phyloP scores from a whole-genome alignment of 2,888 invertebrate species.

The Petrolisthes manimaculis region DNA sequence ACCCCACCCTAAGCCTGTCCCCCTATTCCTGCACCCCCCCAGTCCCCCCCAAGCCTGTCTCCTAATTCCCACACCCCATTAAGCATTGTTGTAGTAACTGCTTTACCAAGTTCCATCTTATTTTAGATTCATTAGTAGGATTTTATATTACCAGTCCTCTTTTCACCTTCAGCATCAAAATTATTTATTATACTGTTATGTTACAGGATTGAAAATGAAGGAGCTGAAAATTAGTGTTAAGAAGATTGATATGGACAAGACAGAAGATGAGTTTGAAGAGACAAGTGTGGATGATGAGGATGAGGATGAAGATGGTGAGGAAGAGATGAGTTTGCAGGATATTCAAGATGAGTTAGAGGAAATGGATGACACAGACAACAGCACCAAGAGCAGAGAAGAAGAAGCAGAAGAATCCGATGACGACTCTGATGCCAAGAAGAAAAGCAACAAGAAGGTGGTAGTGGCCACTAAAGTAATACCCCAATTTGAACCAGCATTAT shows the following conservation, averaged over 20 bases:
- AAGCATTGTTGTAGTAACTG: too few species aligned
- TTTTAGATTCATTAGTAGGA: too few species aligned
- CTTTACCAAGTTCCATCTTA: too few species aligned
- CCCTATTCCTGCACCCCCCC: too few species aligned
- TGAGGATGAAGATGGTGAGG: not conserved
- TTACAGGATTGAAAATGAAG: conserved; percentile 38
- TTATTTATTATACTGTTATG: not conserved
- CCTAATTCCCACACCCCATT: too few species aligned
- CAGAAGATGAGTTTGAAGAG: not conserved
- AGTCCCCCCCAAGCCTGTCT: too few species aligned
- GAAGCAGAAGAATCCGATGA: not conserved
- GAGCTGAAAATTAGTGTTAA: conserved; percentile 31
- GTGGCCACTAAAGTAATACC: conserved; percentile 30
- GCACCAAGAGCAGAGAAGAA: not conserved
- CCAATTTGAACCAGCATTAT: conserved; percentile 43
- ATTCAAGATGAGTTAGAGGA: not conserved
- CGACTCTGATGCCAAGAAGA: not conserved
- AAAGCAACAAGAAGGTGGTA: conserved; percentile 28
- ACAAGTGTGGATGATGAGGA: not conserved
- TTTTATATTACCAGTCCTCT: too few species aligned
- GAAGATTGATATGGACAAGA: conserved; percentile 18
- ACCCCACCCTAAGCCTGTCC: too few species aligned
- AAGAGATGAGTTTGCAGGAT: not conserved
- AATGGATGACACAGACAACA: not conserved
- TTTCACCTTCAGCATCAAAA: not conserved